Evolutionary conservation across 2,113 vertebrate genomes (phyloP).

Genomic region (Nesogale talazaci): DNA sequence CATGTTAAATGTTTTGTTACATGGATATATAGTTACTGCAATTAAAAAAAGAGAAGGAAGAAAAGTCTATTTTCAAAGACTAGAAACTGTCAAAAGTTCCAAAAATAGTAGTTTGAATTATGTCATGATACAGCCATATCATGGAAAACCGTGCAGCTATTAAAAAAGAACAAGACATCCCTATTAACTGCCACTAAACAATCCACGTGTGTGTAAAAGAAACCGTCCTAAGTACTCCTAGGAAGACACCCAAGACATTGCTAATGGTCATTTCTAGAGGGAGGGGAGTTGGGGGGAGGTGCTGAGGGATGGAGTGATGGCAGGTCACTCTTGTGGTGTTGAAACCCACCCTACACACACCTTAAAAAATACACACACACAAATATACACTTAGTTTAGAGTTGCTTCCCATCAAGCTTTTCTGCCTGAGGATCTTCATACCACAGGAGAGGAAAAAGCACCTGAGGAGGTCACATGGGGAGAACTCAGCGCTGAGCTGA

Average conservation of each 20-base stretch:
- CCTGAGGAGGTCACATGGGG: background rate
- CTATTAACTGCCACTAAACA: background rate
- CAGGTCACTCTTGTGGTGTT: background rate
- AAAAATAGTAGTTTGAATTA: background rate
- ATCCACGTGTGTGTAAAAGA: background rate
- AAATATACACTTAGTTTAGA: no score
- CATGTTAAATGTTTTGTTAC: background rate
- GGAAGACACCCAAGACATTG: background rate
- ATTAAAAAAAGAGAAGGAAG: background rate
- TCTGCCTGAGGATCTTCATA: background rate
- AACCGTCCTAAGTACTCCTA: background rate
- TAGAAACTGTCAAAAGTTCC: background rate
- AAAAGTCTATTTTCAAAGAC: constrained; percentile 37
- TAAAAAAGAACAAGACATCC: constrained; percentile 1
- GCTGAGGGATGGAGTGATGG: rapidly evolving
- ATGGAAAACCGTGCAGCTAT: background rate
- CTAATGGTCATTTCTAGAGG: background rate
- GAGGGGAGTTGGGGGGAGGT: background rate
- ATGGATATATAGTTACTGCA: background rate
- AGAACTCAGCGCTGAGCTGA: background rate
- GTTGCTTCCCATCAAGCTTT: background rate
- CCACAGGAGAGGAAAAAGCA: background rate
- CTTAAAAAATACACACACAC: background rate
- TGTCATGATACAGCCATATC: background rate
- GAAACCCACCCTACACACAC: background rate